Percentiles rank a stretch among this genome's conserved stretches.
Evolutionary conservation across 2,797 vertebrate species (phyloP).

Genomic region (Petrocephalus sullivani): DNA sequence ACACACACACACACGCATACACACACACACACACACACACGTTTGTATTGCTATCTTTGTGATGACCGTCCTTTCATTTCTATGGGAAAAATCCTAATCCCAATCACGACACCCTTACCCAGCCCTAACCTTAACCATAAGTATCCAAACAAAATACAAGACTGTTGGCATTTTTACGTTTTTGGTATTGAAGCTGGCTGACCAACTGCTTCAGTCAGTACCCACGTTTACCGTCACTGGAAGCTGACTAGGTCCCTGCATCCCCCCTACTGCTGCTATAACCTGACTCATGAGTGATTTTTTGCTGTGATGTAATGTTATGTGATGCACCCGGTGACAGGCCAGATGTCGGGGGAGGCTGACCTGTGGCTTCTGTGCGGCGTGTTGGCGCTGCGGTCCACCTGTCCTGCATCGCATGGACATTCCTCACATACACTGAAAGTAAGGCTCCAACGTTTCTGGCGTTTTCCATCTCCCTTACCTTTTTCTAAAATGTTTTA

Average conservation of each 20-base stretch:
- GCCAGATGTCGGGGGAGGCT: not conserved
- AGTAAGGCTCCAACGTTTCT: not conserved
- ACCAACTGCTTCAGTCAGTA: not conserved
- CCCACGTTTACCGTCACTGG: not conserved
- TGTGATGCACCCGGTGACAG: not conserved
- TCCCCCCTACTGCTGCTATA: not conserved
- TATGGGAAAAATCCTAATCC: not conserved
- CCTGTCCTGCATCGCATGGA: not conserved
- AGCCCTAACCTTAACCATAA: not conserved
- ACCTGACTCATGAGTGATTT: not conserved
- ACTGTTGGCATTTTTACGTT: not conserved
- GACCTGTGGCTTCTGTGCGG: not conserved
- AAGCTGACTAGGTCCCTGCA: not conserved
- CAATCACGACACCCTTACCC: not conserved
- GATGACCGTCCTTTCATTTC: not conserved
- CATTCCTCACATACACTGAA: not conserved
- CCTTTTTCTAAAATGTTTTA: not conserved
- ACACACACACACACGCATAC: not conserved
- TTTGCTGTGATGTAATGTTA: not conserved
- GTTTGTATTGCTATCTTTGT: not conserved
- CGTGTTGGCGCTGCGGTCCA: not conserved
- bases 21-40: not conserved
- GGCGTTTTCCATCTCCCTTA: not conserved
- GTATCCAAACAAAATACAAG: not conserved
- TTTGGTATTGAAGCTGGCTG: not conserved